Conservation (phyloP, 1,140 invertebrate species). For the Bicyclus anynana region DNA sequence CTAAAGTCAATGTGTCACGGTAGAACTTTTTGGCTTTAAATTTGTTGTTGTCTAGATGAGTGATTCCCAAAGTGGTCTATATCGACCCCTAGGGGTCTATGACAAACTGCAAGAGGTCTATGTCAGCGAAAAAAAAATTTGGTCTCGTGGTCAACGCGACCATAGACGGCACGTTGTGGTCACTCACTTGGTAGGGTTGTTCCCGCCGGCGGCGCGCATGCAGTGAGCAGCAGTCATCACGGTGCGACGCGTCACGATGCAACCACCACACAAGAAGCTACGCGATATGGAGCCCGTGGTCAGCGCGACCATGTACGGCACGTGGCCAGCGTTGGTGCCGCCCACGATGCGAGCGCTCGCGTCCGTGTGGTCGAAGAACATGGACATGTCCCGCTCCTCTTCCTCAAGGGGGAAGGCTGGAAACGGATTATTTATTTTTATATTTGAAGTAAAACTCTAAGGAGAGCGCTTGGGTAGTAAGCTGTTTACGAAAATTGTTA, state of each 20-base stretch:
- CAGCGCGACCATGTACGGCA: constrained; percentile 52
- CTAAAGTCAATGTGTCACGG: too few species aligned
- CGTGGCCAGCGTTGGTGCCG: constrained; percentile 33
- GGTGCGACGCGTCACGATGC: constrained; percentile 36
- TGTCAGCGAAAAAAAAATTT: too few species aligned
- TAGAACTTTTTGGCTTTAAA: too few species aligned
- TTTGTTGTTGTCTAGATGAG: too few species aligned
- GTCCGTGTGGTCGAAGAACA: constrained; percentile 45
- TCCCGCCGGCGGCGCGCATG: constrained; percentile 16
- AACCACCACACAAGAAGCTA: constrained; percentile 49
- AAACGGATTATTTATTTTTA: too few species aligned
- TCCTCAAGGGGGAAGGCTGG: constrained; percentile 26
- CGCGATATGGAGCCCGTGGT: constrained; percentile 30
- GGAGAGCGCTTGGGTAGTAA: too few species aligned
- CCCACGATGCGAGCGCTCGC: constrained; percentile 42
- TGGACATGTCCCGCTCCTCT: constrained; percentile 37
- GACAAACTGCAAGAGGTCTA: too few species aligned
- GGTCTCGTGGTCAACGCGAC: too few species aligned
- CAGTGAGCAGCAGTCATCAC: constrained; percentile 61
- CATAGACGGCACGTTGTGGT: background rate
- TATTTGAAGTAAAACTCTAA: too few species aligned
- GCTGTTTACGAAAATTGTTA: too few species aligned
- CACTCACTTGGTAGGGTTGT: background rate
- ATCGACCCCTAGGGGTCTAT: too few species aligned
- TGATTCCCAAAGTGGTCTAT: too few species aligned